Base-by-base conservation (phyloP, 2,797 vertebrate genomes). In the Streptopelia turtur region DNA sequence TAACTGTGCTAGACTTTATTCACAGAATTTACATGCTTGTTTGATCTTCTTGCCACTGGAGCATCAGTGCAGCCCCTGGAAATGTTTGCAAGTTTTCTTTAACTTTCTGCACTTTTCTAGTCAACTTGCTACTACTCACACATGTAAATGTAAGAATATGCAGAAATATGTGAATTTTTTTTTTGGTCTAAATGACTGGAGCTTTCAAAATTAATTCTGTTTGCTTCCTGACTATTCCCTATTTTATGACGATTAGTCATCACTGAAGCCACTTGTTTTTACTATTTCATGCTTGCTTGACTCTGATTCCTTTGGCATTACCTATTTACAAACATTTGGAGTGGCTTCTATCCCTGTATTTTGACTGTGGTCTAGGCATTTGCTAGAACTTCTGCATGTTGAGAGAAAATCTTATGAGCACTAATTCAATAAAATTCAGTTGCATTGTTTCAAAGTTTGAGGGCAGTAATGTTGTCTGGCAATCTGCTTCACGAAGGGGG, bases 221-320 rank as follows among this genome's bases (percentile, higher is more conserved):
- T 88, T 90, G 16, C 47, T 89, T 92, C 57, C 37, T 95, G 79
- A 85, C 83, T 93, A 91, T 94, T 96, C 79, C 89, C 87, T 91
- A 63, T 93, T 39, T 76, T 78, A 64, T 85, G 61, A 31, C 92
- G 84, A 95, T 91, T 87, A 47, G n/a, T 91, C 87, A 31, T 52
- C 2, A 1, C 27, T 65, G 69, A 91, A 94, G 76, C 43, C 50
- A 28, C 64, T 80, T 85, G 53, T 80, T 95, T 92, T 95, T 83
- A 85, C 68, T 95, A 64, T 87, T 96, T 96, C 72, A 75, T 92
- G 78, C 53, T 85, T 92, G 49, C 81, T 92, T 96, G 37, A 57
- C 27, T 94, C 75, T 65, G 61, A 87, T 89, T 97, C 64, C 82
- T 93, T 85, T 92, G 91, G 71, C 75, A 91, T 91, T 93, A 90